These are phyloP conservation scores for Onthophagus taurus DNA, from an alignment of 1,140 invertebrate species.

Conservation along the genomic window DNA sequence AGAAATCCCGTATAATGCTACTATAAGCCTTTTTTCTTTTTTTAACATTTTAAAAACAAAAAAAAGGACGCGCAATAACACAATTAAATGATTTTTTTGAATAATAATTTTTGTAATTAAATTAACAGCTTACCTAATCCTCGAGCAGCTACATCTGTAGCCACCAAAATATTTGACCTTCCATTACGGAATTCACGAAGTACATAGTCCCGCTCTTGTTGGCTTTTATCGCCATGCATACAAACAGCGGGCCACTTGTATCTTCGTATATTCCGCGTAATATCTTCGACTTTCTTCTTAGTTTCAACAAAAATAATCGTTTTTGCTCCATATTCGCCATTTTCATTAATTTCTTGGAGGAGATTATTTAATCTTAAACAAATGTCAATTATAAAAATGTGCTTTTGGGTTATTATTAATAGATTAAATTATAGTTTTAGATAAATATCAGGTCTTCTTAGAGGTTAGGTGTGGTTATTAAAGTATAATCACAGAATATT, in stretches of 20 bases:
- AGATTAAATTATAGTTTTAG: neutral
- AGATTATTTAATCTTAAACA: slow-evolving; percentile 55
- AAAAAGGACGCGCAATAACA: slow-evolving; percentile 1
- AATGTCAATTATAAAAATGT: slow-evolving; percentile 1
- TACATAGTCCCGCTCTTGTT: slow-evolving; percentile 92
- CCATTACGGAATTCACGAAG: slow-evolving; percentile 89
- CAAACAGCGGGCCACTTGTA: slow-evolving; percentile 85
- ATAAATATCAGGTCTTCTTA: slow-evolving; percentile 53
- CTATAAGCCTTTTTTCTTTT: slow-evolving; percentile 15
- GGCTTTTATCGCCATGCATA: slow-evolving; percentile 96
- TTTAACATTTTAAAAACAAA: slow-evolving; percentile 4
- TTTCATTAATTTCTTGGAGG: slow-evolving; percentile 76
- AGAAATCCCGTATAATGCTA: slow-evolving; percentile 20
- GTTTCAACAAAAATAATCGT: slow-evolving; percentile 96
- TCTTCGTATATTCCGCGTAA: slow-evolving; percentile 78
- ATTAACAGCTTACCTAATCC: slow-evolving; percentile 75
- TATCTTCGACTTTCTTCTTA: slow-evolving; percentile 91
- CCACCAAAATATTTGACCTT: slow-evolving; percentile 84
- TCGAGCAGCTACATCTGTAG: slow-evolving; percentile 94
- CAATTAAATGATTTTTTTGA: neutral
- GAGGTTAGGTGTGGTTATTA: slow-evolving; percentile 40
- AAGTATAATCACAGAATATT: slow-evolving; percentile 12
- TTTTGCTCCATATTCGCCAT: slow-evolving; percentile 79
- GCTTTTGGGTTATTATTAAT: neutral
- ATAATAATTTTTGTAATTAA: too few relatives aligned